Evolutionary conservation across 1,140 invertebrate genomes (phyloP).

Genomic region (Neodiprion lecontei): DNA sequence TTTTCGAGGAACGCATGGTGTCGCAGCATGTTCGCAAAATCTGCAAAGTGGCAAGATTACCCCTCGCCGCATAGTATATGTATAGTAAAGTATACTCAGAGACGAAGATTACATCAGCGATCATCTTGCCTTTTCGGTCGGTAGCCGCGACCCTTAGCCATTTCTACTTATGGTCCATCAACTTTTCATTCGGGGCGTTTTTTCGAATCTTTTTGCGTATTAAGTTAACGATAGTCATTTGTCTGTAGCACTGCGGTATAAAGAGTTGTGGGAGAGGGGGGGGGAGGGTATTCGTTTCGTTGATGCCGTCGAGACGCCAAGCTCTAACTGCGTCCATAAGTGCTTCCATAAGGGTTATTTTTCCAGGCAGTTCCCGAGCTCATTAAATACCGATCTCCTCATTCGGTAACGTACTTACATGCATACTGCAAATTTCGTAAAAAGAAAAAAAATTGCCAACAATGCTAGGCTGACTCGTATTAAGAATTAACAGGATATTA

Average conservation of each 20-base stretch:
- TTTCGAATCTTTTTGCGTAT: background rate
- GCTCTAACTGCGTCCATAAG: background rate
- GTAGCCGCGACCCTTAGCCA: background rate
- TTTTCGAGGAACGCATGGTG: too few relatives aligned
- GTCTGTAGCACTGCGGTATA: background rate
- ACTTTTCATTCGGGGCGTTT: constrained; percentile 3
- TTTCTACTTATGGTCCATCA: constrained; percentile 13
- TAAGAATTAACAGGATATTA: background rate
- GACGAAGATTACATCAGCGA: background rate
- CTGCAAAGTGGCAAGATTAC: too few relatives aligned
- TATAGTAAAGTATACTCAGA: background rate
- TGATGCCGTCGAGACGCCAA: background rate
- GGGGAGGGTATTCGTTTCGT: background rate
- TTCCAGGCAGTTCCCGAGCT: background rate
- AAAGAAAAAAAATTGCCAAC: too few relatives aligned
- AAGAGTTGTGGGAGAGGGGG: background rate
- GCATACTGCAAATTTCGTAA: too few relatives aligned
- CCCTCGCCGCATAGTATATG: background rate
- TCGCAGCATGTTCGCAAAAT: too few relatives aligned
- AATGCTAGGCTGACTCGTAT: background rate
- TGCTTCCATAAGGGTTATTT: constrained; percentile 1
- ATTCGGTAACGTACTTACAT: background rate
- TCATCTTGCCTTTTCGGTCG: background rate
- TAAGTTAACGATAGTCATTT: constrained; percentile 11
- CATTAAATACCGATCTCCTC: background rate